Evolutionary conservation across 2,888 invertebrate species (phyloP).

Genomic region (Drosophila meridionalis): DNA sequence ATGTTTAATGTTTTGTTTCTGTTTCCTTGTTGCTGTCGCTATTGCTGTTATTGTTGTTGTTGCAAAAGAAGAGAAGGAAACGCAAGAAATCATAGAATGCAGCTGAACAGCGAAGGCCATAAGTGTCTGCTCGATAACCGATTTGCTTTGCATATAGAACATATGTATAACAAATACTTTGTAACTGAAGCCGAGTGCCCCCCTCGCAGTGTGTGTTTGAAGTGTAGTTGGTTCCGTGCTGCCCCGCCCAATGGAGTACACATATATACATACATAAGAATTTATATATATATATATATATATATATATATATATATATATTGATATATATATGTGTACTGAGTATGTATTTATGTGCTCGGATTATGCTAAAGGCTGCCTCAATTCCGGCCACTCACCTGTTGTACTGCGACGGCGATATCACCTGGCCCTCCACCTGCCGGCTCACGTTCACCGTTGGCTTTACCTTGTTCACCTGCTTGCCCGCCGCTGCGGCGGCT

Average conservation of each 20-base stretch:
- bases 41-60: not conserved
- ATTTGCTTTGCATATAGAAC: slow-evolving; percentile 47
- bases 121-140: slow-evolving; percentile 61
- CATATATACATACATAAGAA: slow-evolving; percentile 10
- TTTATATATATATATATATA: slow-evolving; percentile 6
- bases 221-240: slow-evolving; percentile 45
- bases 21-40: not conserved
- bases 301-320: slow-evolving; percentile 1
- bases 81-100: slow-evolving; percentile 56
- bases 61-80: slow-evolving; percentile 41
- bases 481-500: slow-evolving; percentile 84
- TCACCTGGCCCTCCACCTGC: slow-evolving; percentile 89
- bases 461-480: slow-evolving; percentile 95
- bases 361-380: slow-evolving; percentile 24
- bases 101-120: slow-evolving; percentile 64
- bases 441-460: slow-evolving; percentile 94
- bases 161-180: slow-evolving; percentile 33
- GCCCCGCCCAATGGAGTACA: slow-evolving; percentile 28
- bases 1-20: slow-evolving; percentile 27
- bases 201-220: slow-evolving; percentile 51
- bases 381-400: slow-evolving; percentile 83
- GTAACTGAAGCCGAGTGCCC: slow-evolving; percentile 63
- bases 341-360: slow-evolving; percentile 13
- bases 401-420: slow-evolving; percentile 89
- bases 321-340: slow-evolving; percentile 7